phyloP scores from a whole-genome alignment of 1,140 invertebrate genomes.

The Megalonaias nervosa region DNA sequence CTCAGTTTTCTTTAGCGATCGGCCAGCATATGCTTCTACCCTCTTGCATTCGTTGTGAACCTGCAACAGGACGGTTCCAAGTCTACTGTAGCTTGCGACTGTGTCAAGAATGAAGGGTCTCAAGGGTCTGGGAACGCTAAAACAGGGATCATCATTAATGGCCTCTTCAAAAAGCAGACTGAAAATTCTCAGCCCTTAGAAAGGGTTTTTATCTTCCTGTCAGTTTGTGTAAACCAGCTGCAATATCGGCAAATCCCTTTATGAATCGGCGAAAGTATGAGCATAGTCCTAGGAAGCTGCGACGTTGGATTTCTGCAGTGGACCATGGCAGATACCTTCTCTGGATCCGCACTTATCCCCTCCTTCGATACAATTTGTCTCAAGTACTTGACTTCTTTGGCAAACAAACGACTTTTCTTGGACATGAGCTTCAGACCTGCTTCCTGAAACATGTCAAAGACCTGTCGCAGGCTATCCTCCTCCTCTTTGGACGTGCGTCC shows the following conservation, averaged over 20 bases:
- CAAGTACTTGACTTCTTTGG: conserved; percentile 14
- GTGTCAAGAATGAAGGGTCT: conserved; percentile 65
- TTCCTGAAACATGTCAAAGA: conserved; percentile 18
- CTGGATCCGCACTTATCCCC: too few relatives aligned
- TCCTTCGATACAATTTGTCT: conserved; percentile 11
- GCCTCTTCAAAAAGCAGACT: too few relatives aligned
- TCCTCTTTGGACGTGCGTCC: conserved; percentile 21
- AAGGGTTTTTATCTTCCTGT: too few relatives aligned
- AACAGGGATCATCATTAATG: conserved; percentile 40
- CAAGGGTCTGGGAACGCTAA: conserved; percentile 56
- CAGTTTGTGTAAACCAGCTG: too few relatives aligned
- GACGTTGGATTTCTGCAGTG: too few relatives aligned
- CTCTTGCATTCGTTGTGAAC: conserved; percentile 38
- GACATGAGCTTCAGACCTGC: conserved; percentile 31
- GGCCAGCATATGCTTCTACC: conserved; percentile 26
- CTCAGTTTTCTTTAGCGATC: conserved; percentile 14
- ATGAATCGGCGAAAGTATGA: too few relatives aligned
- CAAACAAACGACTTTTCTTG: conserved; percentile 28
- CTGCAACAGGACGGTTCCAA: conserved; percentile 68
- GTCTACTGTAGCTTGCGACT: conserved; percentile 68
- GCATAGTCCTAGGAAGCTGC: too few relatives aligned
- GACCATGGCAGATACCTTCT: too few relatives aligned
- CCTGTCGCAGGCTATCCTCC: conserved; percentile 21
- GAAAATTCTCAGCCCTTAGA: too few relatives aligned
- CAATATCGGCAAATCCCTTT: too few relatives aligned